Conservation (phyloP, 2,797 vertebrate species). For the Micropoecilia bifurca region DNA sequence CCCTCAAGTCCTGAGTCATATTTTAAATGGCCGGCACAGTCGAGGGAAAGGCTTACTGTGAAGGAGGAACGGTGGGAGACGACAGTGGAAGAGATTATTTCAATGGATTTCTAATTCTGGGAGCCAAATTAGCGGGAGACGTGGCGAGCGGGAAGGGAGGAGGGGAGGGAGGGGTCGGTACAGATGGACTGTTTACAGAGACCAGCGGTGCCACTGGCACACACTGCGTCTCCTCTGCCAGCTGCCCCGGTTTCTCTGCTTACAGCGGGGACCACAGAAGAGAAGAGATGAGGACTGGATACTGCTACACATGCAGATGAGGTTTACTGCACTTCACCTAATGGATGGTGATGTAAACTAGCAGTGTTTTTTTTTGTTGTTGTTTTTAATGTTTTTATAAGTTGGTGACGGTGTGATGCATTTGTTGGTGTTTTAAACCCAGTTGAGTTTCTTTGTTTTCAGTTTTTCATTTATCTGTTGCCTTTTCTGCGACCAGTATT, state of each 20-base stretch:
- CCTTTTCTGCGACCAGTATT: background rate
- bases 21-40: conserved; percentile 69
- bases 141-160: conserved; percentile 21
- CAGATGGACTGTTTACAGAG: conserved; percentile 72
- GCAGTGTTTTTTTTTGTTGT: background rate
- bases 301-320: background rate
- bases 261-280: conserved; percentile 27
- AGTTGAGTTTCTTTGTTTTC: background rate
- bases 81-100: conserved; percentile 64
- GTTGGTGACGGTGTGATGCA: background rate
- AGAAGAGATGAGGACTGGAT: background rate
- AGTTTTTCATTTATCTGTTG: background rate
- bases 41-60: conserved; percentile 33
- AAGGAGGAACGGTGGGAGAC: conserved; percentile 28
- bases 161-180: conserved; percentile 51
- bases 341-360: background rate
- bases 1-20: conserved; percentile 79
- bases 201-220: conserved; percentile 69
- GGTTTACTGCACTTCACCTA: background rate
- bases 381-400: background rate
- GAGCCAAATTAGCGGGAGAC: conserved; percentile 74
- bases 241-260: conserved; percentile 67
- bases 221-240: conserved; percentile 74
- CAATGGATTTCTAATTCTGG: conserved; percentile 68
- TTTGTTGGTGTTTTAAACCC: background rate